Base-by-base conservation (phyloP, 2,888 invertebrate genomes). In the Polyommatus iphigenia region DNA sequence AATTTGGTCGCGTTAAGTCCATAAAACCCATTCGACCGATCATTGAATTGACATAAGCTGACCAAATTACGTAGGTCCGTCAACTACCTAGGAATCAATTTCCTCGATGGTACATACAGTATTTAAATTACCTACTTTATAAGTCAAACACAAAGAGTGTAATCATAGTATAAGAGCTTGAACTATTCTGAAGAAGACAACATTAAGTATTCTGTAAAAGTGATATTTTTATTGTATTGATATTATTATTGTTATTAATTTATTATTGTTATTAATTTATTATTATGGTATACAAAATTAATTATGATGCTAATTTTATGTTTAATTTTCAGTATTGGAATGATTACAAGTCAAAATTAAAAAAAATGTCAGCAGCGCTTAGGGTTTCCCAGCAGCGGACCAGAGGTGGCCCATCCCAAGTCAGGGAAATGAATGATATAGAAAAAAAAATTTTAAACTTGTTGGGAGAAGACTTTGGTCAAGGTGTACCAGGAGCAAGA, bases 401-500 rank as follows among this genome's bases (percentile, higher is more conserved):
- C 54, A 5, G 54, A 54, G 54, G 54, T 54, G 18, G 54, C 54
- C 18, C 54, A 54, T 54, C 54, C 54, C 54, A 18, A 54, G 54
- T 54, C 18, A 54, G 54, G 54, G 54, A 54, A 54, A 18, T 54
- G 18, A 54, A 54, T 20, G 77, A 78, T 1, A 76, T 80, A 0
- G 78, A 80, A 41, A 29, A n/a, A 1, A 78, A 78, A 54, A 71
- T 78, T 54, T 57, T 80, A 1, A 24, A 76, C 20, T 57, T 80
- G 13, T 46, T 80, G 13, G 80, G 78, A n/a, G 46, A 41, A 41
- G 8, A 41, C 41, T 41, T 41, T 41, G 41, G 41, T 41, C 41
- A 41, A 41, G 41, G 41, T 10, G n/a, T 77, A 32, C 41, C 75
- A 32, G 76, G 76, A 32, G 50, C 36, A 15, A n/a, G 78, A 13